phyloP scores from a whole-genome alignment of 1,140 invertebrate genomes.

The Dendroctonus ponderosae region DNA sequence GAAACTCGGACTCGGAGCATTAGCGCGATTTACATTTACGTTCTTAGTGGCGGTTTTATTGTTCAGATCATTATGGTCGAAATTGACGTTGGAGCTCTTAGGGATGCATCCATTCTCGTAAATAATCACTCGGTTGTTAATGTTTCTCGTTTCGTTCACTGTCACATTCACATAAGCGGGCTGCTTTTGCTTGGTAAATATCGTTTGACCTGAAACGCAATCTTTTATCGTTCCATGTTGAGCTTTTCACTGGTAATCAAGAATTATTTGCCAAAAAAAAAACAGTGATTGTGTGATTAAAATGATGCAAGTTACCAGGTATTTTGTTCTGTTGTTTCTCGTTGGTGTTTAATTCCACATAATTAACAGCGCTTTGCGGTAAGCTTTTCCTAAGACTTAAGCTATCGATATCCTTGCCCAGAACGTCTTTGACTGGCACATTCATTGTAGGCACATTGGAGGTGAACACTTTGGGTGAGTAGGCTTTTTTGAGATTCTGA shows the following conservation, averaged over 20 bases:
- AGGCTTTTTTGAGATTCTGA: constrained; percentile 53
- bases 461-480: constrained; percentile 76
- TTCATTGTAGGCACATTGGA: constrained; percentile 74
- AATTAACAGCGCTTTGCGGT: constrained; percentile 49
- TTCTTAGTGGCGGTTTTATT: constrained; percentile 45
- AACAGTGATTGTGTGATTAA: background rate
- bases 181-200: constrained; percentile 46
- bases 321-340: constrained; percentile 47
- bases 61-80: constrained; percentile 46
- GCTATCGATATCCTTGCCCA: constrained; percentile 58
- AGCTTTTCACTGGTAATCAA: no score
- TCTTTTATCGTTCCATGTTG: background rate
- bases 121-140: constrained; percentile 49
- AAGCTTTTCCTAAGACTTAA: constrained; percentile 48
- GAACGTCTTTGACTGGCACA: constrained; percentile 74
- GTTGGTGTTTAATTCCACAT: constrained; percentile 45
- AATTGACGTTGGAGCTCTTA: constrained; percentile 44
- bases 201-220: constrained; percentile 31
- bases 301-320: constrained; percentile 29
- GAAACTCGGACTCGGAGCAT: constrained; percentile 55
- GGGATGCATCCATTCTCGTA: constrained; percentile 48
- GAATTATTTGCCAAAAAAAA: no score
- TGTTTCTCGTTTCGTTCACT: constrained; percentile 46
- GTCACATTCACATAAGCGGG: constrained; percentile 49
- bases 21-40: constrained; percentile 49